Base-by-base conservation (phyloP, 2,888 invertebrate species). In the Morinoia aosen region DNA sequence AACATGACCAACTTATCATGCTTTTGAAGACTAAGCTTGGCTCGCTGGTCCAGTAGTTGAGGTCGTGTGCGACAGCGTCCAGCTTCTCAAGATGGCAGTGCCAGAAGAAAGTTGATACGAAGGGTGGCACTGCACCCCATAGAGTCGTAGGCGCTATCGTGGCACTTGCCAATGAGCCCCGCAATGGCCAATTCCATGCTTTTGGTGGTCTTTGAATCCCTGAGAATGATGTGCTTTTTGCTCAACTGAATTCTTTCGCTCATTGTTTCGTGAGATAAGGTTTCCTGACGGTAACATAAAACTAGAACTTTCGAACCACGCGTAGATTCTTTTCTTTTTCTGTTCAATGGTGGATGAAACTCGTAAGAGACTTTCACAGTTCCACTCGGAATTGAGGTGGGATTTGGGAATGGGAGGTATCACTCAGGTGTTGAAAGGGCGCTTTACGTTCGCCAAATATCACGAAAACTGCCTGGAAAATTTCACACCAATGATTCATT, bases 161-260 rank as follows among this genome's bases (percentile, higher is more conserved):
- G 33, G 48, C 93, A 93, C 93, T 56, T 57, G 93, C 93, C 93
- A 93, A 93, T 93, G 93, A 57, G 93, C 48, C 57, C 57, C n/a
- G 58, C 93, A 93, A 93, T 93, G 93, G 93, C 93, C 93, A 93
- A 57, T 93, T 93, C 93, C 57, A 93, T 93, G 93, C 93, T 93
- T 93, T 48, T 93, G 56, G 93, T 93, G 93, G 93, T 48, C 93
- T 48, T 57, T 93, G 57, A 57, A 90, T 56, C 93, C 56, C 33
- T 48, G 93, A 57, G 93, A 93, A 93, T 93, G 93, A 57, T 93
- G 93, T 93, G 56, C 56, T 56, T 93, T 93, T 93, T 90, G 93
- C n/a, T 57, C 25, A 48, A 39, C 57, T 93, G 93, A 57, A 93
- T 93, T 93, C 56, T 93, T 93, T 56, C 57, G 57, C 56, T 57